phyloP scores from a whole-genome alignment of 35 echinoderm and acorn worm genomes.

The Apostichopus californicus region DNA sequence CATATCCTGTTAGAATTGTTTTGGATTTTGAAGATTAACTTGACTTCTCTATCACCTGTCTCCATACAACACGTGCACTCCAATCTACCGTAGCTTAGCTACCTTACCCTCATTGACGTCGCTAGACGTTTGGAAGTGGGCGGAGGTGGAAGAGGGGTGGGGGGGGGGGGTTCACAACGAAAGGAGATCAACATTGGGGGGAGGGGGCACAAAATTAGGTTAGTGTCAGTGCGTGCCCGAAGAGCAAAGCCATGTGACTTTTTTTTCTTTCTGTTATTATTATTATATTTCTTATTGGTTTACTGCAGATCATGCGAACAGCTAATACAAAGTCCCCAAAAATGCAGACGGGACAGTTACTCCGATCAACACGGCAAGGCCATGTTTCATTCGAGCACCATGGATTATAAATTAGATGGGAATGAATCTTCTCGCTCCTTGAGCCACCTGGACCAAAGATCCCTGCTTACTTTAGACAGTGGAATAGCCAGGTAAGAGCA shows the following conservation, averaged over 20 bases:
- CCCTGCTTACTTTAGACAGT: conserved; percentile 25
- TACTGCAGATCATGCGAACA: conserved; percentile 31
- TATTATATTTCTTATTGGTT: no score
- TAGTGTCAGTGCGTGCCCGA: no score
- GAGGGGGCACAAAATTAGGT: no score
- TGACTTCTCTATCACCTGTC: no score
- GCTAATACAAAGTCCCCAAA: conserved; percentile 2
- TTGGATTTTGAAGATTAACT: no score
- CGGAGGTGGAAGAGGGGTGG: no score
- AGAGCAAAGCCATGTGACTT: no score
- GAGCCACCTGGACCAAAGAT: conserved; percentile 29
- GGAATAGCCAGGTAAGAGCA: conserved; percentile 41
- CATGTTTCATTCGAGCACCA: neutral
- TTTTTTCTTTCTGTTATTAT: no score
- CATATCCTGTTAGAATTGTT: no score
- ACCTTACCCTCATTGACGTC: neutral
- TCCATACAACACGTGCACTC: neutral
- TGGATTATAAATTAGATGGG: neutral
- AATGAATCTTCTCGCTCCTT: conserved; percentile 22
- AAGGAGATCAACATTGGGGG: no score
- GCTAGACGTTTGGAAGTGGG: no score
- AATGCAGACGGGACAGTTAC: neutral
- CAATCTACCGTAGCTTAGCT: neutral
- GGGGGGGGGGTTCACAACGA: no score
- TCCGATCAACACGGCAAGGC: neutral